These are phyloP conservation scores for Branchipolynoe longqiensis DNA, from an alignment of 2,888 invertebrate species.

Conservation along the genomic window DNA sequence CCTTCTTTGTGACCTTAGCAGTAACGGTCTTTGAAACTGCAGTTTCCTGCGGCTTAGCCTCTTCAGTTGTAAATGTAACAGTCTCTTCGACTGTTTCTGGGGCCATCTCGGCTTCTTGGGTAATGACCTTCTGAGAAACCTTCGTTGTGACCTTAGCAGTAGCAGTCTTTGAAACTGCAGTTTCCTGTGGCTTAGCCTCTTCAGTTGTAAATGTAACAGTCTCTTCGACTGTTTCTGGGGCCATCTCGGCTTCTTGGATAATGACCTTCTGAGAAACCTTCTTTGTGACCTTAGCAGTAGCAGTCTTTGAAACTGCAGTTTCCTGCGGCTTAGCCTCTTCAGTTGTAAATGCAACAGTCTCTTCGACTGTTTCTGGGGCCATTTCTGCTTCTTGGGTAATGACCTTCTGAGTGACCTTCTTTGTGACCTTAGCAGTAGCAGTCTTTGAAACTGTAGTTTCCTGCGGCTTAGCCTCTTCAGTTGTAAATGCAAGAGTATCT, in stretches of 20 bases:
- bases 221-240: conserved; percentile 35
- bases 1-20: conserved; percentile 4
- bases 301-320: neutral
- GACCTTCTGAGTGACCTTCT: conserved; percentile 64
- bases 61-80: conserved; percentile 60
- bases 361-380: conserved; percentile 58
- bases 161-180: conserved; percentile 1
- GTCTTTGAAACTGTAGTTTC: conserved; percentile 33
- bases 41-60: conserved; percentile 14
- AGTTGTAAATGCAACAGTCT: conserved; percentile 60
- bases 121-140: conserved; percentile 62
- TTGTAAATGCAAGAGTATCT: conserved; percentile 27
- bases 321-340: conserved; percentile 38
- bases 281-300: neutral
- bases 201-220: conserved; percentile 52
- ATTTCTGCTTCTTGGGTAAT: conserved; percentile 58
- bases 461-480: conserved; percentile 47
- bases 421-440: conserved; percentile 57
- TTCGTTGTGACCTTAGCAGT: conserved; percentile 61
- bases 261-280: conserved; percentile 16
- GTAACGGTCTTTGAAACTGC: neutral
- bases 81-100: conserved; percentile 55
- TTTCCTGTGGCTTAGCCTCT: conserved; percentile 32
- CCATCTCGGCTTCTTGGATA: neutral
- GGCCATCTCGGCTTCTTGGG: conserved; percentile 59